These are phyloP conservation scores for Halictus rubicundus DNA, from an alignment of 1,140 invertebrate species.

Conservation along the genomic window DNA sequence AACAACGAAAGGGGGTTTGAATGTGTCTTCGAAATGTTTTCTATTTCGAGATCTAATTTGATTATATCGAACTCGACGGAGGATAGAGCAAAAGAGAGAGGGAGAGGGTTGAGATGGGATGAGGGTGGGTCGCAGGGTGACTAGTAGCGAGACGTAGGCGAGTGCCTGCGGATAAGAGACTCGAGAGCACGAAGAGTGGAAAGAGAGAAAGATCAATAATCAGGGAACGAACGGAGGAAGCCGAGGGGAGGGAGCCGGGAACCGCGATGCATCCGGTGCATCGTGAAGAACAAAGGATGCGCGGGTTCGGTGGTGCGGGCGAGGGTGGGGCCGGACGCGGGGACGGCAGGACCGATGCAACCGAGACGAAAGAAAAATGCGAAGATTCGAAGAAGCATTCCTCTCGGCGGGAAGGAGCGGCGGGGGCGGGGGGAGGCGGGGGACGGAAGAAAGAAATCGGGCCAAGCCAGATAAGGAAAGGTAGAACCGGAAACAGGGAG, in stretches of 20 bases:
- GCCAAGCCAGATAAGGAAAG: background rate
- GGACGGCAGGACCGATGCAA: constrained; percentile 16
- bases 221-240: constrained; percentile 12
- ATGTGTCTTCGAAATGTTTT: constrained; percentile 8
- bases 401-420: background rate
- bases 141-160: background rate
- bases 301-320: background rate
- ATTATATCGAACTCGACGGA: constrained; percentile 13
- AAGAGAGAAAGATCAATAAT: constrained; percentile 31
- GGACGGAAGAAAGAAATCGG: background rate
- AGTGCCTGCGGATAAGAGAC: background rate
- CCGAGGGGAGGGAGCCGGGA: constrained; percentile 13
- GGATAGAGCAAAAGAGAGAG: background rate
- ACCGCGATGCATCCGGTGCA: constrained; percentile 33
- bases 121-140: too few species aligned
- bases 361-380: constrained; percentile 42
- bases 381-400: constrained; percentile 39
- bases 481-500: background rate
- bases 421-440: too few species aligned
- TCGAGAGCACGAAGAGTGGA: background rate
- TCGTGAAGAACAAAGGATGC: constrained; percentile 22
- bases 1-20: background rate
- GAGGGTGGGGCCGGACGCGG: background rate
- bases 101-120: background rate
- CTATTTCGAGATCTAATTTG: constrained; percentile 46